Conservation (phyloP, 1,140 invertebrate genomes). For the Cryptotermes secundus region DNA sequence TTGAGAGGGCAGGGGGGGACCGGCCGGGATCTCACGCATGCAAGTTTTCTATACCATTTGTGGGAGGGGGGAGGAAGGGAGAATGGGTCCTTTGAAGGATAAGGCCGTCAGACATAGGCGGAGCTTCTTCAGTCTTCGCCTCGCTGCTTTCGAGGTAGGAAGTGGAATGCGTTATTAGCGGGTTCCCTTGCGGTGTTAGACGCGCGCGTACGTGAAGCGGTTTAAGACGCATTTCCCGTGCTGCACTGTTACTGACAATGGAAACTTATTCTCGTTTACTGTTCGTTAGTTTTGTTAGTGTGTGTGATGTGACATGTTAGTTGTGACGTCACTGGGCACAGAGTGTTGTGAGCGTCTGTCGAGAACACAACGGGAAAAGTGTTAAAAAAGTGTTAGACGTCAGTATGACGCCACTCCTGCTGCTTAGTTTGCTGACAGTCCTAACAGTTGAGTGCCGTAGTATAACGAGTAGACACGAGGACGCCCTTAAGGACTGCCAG, state of each 20-base stretch:
- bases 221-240: neutral
- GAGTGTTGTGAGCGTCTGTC: neutral
- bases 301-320: neutral
- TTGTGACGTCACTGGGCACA: too few relatives aligned
- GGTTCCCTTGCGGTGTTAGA: neutral
- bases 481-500: constrained; percentile 64
- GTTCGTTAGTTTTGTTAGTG: too few relatives aligned
- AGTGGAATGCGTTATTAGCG: neutral
- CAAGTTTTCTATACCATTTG: neutral
- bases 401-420: neutral
- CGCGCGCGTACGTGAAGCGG: neutral
- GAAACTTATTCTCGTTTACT: neutral
- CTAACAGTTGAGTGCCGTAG: constrained; percentile 48
- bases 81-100: constrained; percentile 19
- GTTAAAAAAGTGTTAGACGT: neutral
- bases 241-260: neutral
- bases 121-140: constrained; percentile 29
- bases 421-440: neutral
- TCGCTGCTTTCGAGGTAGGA: neutral
- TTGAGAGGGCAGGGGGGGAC: neutral
- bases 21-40: neutral
- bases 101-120: constrained; percentile 22
- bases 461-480: constrained; percentile 53
- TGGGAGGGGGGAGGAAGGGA: neutral
- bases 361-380: neutral